Percentiles rank a stretch among this genome's conserved stretches.
These are phyloP conservation scores for Aromia moschata DNA, from an alignment of 2,888 invertebrate species.

Conservation along the genomic window DNA sequence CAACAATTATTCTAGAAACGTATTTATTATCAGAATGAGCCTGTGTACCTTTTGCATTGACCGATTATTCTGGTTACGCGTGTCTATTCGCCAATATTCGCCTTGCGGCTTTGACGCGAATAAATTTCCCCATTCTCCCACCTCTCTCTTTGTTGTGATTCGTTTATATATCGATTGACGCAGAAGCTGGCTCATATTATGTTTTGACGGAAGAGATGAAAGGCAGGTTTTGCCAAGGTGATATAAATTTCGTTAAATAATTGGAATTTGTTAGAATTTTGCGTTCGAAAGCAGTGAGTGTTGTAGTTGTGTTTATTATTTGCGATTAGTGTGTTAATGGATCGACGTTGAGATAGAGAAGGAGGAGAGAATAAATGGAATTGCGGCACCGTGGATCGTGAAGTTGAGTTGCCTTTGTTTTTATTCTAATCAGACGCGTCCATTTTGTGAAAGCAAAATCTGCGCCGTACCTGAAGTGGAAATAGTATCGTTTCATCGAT, in stretches of 20 bases:
- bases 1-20: no score
- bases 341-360: slow-evolving; percentile 31
- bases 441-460: slow-evolving; percentile 60
- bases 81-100: no score
- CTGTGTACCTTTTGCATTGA: no score
- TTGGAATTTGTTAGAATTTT: slow-evolving; percentile 51
- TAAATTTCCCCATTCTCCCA: no score
- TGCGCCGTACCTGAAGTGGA: slow-evolving; percentile 50
- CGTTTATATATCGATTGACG: slow-evolving; percentile 24
- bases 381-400: no score
- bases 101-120: no score
- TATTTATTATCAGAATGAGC: no score
- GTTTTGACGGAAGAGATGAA: slow-evolving; percentile 22
- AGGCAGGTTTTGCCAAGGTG: slow-evolving; percentile 29
- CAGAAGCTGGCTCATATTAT: slow-evolving; percentile 1
- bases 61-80: no score
- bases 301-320: slow-evolving; percentile 43
- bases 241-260: slow-evolving; percentile 31
- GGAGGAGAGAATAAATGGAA: no score
- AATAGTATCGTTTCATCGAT: slow-evolving; percentile 30
- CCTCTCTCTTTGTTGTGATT: slow-evolving; percentile 1
- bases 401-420: slow-evolving; percentile 57
- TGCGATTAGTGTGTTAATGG: slow-evolving; percentile 41
- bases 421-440: slow-evolving; percentile 54
- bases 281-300: slow-evolving; percentile 53